Evolutionary conservation across 2,888 invertebrate species (phyloP).

Genomic region (Oasisia sp.): DNA sequence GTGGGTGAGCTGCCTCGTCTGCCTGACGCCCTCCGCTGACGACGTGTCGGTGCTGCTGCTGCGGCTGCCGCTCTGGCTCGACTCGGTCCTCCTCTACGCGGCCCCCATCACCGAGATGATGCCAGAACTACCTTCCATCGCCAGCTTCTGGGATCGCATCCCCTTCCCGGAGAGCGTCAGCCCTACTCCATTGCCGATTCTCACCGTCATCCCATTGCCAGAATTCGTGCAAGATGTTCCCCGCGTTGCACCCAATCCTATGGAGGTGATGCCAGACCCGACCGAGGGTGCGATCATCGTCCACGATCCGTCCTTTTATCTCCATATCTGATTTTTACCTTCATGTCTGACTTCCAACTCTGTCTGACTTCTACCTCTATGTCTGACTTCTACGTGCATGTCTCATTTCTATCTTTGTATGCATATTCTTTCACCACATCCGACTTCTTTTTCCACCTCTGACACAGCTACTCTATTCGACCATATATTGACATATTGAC

Average conservation of each 20-base stretch:
- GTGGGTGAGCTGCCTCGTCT: neutral
- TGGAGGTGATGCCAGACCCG: neutral
- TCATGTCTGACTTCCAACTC: too few species aligned
- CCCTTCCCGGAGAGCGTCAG: neutral
- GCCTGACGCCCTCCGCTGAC: neutral
- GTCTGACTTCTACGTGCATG: too few species aligned
- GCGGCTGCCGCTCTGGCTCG: neutral
- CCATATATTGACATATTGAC: neutral
- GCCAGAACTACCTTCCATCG: neutral
- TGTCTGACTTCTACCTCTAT: too few species aligned
- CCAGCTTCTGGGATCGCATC: neutral
- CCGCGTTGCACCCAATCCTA: neutral
- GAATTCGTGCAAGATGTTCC: neutral
- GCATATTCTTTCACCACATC: too few species aligned
- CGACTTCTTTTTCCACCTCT: neutral
- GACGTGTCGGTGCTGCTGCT: neutral
- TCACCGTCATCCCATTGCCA: neutral
- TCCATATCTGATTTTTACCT: too few species aligned
- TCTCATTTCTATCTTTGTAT: too few species aligned
- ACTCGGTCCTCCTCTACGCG: neutral
- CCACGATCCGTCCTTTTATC: neutral
- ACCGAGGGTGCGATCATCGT: neutral
- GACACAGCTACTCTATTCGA: neutral
- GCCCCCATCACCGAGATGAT: neutral
- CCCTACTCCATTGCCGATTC: neutral